These are phyloP conservation scores for Spheniscus humboldti DNA, from an alignment of 2,797 vertebrate genomes.

Conservation along the genomic window DNA sequence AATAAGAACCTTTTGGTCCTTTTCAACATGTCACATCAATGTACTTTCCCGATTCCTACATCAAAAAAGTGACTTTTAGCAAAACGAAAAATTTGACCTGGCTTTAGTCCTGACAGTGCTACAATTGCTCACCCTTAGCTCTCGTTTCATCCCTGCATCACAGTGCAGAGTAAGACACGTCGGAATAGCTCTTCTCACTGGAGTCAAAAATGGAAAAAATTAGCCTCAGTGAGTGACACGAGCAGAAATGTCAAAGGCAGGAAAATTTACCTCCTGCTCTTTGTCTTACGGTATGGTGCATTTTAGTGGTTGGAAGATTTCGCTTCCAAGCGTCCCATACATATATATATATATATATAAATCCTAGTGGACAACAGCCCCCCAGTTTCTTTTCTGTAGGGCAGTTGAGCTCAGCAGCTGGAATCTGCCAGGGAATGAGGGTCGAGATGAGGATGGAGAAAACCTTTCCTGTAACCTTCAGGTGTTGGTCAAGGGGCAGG, in stretches of 20 bases:
- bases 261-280: background rate
- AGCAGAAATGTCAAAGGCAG: background rate
- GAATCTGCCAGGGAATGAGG: background rate
- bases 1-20: background rate
- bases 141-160: background rate
- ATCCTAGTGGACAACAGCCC: background rate
- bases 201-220: slow-evolving; percentile 3
- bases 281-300: background rate
- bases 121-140: background rate
- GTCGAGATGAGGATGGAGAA: background rate
- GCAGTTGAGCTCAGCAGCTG: background rate
- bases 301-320: background rate
- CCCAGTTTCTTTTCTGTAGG: background rate
- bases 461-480: background rate
- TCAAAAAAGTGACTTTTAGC: background rate
- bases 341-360: background rate
- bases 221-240: background rate
- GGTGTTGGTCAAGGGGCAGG: background rate
- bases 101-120: background rate
- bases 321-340: background rate
- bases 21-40: background rate
- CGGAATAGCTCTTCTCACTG: background rate
- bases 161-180: background rate
- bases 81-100: background rate
- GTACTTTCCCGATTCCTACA: background rate